phyloP scores from a whole-genome alignment of 2,113 vertebrate species.

The Tragelaphus imberbis region DNA sequence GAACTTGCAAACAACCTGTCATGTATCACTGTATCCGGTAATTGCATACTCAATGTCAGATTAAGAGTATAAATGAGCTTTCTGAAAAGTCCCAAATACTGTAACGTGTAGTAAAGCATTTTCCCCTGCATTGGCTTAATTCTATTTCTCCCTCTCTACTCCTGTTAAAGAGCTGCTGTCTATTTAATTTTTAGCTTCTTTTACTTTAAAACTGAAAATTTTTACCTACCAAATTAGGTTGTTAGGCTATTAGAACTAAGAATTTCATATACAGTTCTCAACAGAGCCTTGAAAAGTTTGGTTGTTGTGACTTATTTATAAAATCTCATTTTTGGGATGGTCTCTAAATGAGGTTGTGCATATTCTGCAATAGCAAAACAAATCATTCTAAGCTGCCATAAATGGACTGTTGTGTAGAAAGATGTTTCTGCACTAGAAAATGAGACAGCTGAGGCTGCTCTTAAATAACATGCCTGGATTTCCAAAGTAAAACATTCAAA shows the following conservation, averaged over 20 bases:
- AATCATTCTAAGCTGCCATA: not conserved
- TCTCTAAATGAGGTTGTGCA: not conserved
- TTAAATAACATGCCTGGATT: not conserved
- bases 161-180: not conserved
- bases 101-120: not conserved
- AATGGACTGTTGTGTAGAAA: not conserved
- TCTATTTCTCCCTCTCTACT: not conserved
- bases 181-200: not conserved
- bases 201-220: not conserved
- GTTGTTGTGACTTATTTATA: slow-evolving; percentile 23
- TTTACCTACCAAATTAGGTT: not conserved
- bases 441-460: not conserved
- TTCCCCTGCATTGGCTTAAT: not conserved
- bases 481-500: slow-evolving; percentile 14
- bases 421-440: not conserved
- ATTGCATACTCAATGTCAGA: not conserved
- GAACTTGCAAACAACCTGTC: not conserved
- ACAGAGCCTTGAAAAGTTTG: not conserved
- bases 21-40: not conserved
- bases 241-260: not conserved
- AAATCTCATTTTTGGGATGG: not conserved
- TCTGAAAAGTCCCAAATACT: not conserved
- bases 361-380: not conserved
- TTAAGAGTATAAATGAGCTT: not conserved
- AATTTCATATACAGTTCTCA: not conserved